Evolutionary conservation across 2,113 vertebrate species (phyloP).

Genomic region (Cynoglossus semilaevis): DNA sequence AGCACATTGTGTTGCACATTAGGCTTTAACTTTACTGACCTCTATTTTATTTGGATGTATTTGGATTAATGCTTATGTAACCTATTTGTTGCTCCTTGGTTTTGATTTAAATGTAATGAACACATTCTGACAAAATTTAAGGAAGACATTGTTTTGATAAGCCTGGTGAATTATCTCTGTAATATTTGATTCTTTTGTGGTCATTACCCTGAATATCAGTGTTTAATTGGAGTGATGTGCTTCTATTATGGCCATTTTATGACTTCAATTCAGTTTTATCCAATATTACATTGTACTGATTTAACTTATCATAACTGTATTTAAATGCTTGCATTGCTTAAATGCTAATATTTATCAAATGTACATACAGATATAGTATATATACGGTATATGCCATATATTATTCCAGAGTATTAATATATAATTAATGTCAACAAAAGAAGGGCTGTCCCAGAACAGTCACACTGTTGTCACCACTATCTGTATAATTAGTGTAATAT

Average conservation of each 20-base stretch:
- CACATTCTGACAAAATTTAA: no score
- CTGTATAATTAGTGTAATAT: slow-evolving; percentile 3
- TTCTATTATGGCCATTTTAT: background rate
- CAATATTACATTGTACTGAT: slow-evolving; percentile 62
- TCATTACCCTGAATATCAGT: no score
- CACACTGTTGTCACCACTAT: slow-evolving; percentile 33
- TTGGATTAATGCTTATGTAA: no score
- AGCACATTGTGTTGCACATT: no score
- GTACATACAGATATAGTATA: background rate
- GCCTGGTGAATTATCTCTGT: no score
- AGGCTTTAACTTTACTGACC: background rate
- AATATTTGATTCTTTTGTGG: no score
- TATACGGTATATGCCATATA: slow-evolving; percentile 6
- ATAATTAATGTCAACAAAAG: slow-evolving; percentile 9
- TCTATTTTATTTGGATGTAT: no score
- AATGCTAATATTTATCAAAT: slow-evolving; percentile 23
- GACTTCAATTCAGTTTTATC: slow-evolving; percentile 27
- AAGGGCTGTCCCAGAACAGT: slow-evolving; percentile 31
- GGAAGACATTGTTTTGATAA: no score
- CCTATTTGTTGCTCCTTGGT: no score
- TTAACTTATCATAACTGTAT: slow-evolving; percentile 33
- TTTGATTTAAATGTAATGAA: background rate
- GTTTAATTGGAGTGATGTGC: no score
- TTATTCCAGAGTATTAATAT: slow-evolving; percentile 27
- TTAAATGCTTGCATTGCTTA: slow-evolving; percentile 39